Percentiles rank a stretch among this genome's conserved stretches.
These are phyloP conservation scores for Sphenopsis melanotis DNA, from an alignment of 2,797 vertebrate species.

Conservation along the genomic window DNA sequence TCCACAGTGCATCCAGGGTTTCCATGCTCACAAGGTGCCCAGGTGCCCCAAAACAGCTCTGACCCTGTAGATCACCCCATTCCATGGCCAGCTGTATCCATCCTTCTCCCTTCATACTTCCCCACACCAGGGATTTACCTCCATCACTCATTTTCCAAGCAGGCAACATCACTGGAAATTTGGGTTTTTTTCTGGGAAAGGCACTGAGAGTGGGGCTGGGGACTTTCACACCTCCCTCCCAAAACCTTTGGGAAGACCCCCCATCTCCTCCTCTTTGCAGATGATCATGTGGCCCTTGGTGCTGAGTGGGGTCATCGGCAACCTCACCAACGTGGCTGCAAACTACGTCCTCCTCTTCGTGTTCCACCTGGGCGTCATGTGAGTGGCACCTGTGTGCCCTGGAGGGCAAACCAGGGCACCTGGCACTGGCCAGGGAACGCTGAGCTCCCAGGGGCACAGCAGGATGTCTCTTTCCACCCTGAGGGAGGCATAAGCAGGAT, in stretches of 20 bases:
- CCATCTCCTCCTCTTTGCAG: constrained; percentile 63
- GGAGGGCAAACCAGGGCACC: neutral
- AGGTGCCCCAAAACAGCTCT: neutral
- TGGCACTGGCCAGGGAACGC: neutral
- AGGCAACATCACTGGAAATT: fast-evolving
- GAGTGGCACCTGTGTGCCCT: constrained; percentile 37
- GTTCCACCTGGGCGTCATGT: constrained; percentile 81
- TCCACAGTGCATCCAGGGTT: fast-evolving
- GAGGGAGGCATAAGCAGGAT: neutral
- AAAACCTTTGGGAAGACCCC: neutral
- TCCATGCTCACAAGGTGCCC: fast-evolving
- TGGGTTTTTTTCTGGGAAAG: neutral
- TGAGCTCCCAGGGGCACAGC: fast-evolving
- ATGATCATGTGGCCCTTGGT: constrained; percentile 87
- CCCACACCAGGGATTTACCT: neutral
- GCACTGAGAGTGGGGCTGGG: fast-evolving
- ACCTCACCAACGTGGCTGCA: constrained; percentile 74
- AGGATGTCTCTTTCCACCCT: fast-evolving
- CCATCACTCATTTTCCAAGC: neutral
- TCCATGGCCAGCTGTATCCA: neutral
- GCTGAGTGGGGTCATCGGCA: constrained; percentile 81
- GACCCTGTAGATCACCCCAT: neutral
- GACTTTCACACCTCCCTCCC: neutral
- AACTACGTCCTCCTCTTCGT: constrained; percentile 82
- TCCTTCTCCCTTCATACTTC: neutral